These are phyloP conservation scores for Phenacoccus solenopsis DNA, from an alignment of 1,140 invertebrate genomes.

Conservation along the genomic window DNA sequence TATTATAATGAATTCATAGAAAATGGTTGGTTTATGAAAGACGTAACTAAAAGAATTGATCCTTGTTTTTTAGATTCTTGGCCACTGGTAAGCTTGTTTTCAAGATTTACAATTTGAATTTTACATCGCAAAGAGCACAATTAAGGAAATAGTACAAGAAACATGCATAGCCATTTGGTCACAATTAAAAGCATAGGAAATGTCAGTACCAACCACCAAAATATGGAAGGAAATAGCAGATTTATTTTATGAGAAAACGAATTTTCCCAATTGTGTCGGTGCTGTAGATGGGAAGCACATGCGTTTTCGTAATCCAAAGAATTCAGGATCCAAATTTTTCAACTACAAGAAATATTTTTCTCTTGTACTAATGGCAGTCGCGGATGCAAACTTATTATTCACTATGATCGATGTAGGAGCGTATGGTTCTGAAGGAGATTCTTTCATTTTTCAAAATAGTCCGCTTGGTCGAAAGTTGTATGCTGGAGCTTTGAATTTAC, in stretches of 20 bases:
- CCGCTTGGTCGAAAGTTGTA: slow-evolving; percentile 12
- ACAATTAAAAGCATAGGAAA: slow-evolving; percentile 21
- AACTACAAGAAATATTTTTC: slow-evolving; percentile 24
- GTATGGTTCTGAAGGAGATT: slow-evolving; percentile 21
- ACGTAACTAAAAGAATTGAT: too few relatives aligned
- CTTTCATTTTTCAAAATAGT: slow-evolving; percentile 20
- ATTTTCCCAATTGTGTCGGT: slow-evolving; percentile 37
- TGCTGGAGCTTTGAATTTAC: not conserved
- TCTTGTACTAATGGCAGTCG: slow-evolving; percentile 12
- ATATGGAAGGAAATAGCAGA: slow-evolving; percentile 20
- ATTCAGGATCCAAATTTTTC: slow-evolving; percentile 22
- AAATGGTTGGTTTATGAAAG: too few relatives aligned
- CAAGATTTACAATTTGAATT: too few relatives aligned
- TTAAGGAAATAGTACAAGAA: slow-evolving; percentile 26
- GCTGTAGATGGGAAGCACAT: slow-evolving; percentile 36
- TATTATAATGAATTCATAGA: too few relatives aligned
- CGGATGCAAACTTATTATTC: slow-evolving; percentile 20
- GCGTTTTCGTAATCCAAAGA: slow-evolving; percentile 17
- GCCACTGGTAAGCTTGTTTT: too few relatives aligned
- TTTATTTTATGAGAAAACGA: slow-evolving; percentile 9
- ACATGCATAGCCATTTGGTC: slow-evolving; percentile 25
- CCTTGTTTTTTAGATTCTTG: too few relatives aligned
- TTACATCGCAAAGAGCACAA: too few relatives aligned
- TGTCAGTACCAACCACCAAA: slow-evolving; percentile 22
- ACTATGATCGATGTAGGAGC: slow-evolving; percentile 19